Evolutionary conservation across 2,797 vertebrate species (phyloP).

Genomic region (Microctenopoma steveboyesi): DNA sequence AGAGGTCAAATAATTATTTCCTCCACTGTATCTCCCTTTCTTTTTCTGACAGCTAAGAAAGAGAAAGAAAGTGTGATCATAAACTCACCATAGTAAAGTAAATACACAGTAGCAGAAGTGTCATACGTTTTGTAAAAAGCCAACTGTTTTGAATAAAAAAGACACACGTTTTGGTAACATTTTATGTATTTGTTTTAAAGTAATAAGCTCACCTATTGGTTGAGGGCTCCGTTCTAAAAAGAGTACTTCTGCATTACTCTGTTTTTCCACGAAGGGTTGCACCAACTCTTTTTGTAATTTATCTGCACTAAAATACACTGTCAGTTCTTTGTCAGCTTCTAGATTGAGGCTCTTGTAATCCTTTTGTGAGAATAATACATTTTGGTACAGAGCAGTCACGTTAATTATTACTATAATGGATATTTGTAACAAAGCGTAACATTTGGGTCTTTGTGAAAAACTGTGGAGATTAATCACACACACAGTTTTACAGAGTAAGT

Average conservation of each 20-base stretch:
- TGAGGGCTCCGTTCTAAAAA: slow-evolving; percentile 18
- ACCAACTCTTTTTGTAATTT: slow-evolving; percentile 37
- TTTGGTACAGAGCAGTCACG: slow-evolving; percentile 46
- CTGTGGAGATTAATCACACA: slow-evolving; percentile 32
- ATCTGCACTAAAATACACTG: slow-evolving; percentile 38
- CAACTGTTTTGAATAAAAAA: slow-evolving; percentile 12
- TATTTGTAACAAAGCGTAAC: slow-evolving; percentile 51
- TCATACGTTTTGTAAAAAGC: slow-evolving; percentile 1
- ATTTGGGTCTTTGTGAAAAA: slow-evolving; percentile 45
- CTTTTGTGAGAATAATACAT: slow-evolving; percentile 44
- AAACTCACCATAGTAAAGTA: background rate
- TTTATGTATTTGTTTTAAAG: slow-evolving; percentile 20
- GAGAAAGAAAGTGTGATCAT: background rate
- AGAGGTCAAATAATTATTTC: too few relatives aligned
- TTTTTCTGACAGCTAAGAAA: slow-evolving; percentile 15
- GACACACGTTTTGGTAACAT: slow-evolving; percentile 22
- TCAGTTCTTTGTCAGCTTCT: slow-evolving; percentile 39
- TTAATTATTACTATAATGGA: slow-evolving; percentile 18
- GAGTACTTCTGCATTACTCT: slow-evolving; percentile 31
- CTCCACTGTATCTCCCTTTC: background rate
- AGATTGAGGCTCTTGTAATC: slow-evolving; percentile 36
- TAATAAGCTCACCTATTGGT: slow-evolving; percentile 19
- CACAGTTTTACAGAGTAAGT: slow-evolving; percentile 22
- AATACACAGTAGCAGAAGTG: background rate
- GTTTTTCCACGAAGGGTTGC: slow-evolving; percentile 27